Percentiles rank a stretch among this genome's conserved stretches.
Evolutionary conservation across 2,888 invertebrate genomes (phyloP).

Genomic region (Agrilus mali): DNA sequence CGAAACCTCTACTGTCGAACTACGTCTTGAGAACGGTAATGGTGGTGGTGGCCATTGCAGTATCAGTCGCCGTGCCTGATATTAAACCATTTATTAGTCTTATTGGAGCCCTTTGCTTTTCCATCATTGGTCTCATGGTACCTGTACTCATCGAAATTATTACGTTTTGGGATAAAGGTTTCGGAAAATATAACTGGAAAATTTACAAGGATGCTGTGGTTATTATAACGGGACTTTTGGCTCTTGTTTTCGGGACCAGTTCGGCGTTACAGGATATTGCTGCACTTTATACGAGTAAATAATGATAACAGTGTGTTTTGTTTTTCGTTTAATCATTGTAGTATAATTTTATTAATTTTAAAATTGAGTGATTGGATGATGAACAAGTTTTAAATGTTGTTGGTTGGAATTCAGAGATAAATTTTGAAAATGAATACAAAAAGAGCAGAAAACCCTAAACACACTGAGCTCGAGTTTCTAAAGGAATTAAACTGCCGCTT

Average conservation of each 20-base stretch:
- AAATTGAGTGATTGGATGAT: not conserved
- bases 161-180: slow-evolving; percentile 76
- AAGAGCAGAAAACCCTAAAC: too few relatives aligned
- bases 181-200: slow-evolving; percentile 58
- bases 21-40: slow-evolving; percentile 59
- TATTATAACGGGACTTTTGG: slow-evolving; percentile 61
- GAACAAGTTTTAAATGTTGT: too few relatives aligned
- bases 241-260: slow-evolving; percentile 70
- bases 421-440: too few relatives aligned
- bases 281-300: slow-evolving; percentile 18
- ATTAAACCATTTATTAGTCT: slow-evolving; percentile 83
- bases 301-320: not conserved
- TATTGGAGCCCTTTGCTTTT: slow-evolving; percentile 89
- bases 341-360: not conserved
- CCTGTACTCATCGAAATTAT: slow-evolving; percentile 78
- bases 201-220: slow-evolving; percentile 70
- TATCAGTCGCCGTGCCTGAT: slow-evolving; percentile 78
- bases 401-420: too few relatives aligned
- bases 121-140: slow-evolving; percentile 77
- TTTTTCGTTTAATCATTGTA: not conserved
- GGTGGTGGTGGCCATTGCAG: slow-evolving; percentile 52
- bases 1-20: slow-evolving; percentile 56
- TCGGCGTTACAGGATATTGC: slow-evolving; percentile 51
- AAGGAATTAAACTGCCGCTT: too few relatives aligned
- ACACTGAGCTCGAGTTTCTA: too few relatives aligned